phyloP scores from a whole-genome alignment of 2,113 vertebrate genomes.

The Trematocara marginatum region DNA sequence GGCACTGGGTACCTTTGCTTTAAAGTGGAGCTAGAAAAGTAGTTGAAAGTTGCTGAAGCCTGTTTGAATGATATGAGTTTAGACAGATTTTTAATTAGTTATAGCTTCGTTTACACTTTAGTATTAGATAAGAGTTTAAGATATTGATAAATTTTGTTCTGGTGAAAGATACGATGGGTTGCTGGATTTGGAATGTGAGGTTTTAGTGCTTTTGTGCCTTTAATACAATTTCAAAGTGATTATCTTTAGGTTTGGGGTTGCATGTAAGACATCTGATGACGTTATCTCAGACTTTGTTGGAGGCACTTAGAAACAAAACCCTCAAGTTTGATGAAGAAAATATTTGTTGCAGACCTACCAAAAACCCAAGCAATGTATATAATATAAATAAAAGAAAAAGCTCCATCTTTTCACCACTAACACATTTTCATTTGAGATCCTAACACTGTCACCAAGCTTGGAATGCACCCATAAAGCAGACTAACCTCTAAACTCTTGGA shows the following conservation, averaged over 20 bases:
- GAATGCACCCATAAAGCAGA: not conserved
- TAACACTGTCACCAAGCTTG: not conserved
- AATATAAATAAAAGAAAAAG: not conserved
- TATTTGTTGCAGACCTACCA: not conserved
- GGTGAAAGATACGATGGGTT: not conserved
- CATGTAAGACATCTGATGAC: not conserved
- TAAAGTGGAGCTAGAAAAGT: not conserved
- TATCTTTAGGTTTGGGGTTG: not conserved
- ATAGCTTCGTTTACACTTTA: not conserved
- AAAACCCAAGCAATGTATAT: not conserved
- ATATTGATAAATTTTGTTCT: not conserved
- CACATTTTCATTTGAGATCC: not conserved
- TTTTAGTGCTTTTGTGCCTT: not conserved
- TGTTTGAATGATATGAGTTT: not conserved
- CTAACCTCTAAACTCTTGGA: not conserved
- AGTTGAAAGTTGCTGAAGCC: not conserved
- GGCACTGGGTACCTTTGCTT: not conserved
- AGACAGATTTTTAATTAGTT: not conserved
- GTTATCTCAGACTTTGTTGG: not conserved
- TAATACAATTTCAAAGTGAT: not conserved
- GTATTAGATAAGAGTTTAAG: not conserved
- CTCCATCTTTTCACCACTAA: not conserved
- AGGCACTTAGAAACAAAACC: not conserved
- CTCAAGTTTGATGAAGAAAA: not conserved
- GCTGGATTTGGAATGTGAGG: not conserved